Evolutionary conservation across 2,113 vertebrate species (phyloP).

Genomic region (Hystrix brachyura): DNA sequence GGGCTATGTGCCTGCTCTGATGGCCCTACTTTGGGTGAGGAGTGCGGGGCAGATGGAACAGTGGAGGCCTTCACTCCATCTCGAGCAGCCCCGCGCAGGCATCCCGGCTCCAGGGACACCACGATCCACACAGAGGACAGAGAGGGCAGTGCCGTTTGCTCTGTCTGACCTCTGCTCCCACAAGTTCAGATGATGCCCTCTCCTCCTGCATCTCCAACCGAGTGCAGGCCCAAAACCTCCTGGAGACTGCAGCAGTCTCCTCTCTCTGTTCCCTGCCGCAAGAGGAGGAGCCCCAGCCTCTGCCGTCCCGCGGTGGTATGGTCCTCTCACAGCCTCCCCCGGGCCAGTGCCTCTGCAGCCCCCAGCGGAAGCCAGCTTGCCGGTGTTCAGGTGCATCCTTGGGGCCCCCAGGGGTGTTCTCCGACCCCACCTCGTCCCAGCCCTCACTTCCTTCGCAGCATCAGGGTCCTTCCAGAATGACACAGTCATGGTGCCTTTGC

Average conservation of each 20-base stretch:
- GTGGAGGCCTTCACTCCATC: not conserved
- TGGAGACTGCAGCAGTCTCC: fast-evolving
- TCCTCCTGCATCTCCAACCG: not conserved
- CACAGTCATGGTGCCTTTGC: not conserved
- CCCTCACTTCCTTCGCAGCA: not conserved
- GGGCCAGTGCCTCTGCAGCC: not conserved
- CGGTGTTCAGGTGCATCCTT: not conserved
- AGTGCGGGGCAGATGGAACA: not conserved
- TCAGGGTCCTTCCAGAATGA: not conserved
- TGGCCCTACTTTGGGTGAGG: too few relatives aligned
- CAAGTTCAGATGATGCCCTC: fast-evolving
- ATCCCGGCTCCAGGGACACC: not conserved
- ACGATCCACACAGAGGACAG: not conserved
- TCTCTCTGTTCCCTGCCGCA: not conserved
- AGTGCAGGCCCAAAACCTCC: not conserved
- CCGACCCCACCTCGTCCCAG: not conserved
- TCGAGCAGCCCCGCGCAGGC: not conserved
- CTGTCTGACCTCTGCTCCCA: not conserved
- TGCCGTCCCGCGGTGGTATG: not conserved
- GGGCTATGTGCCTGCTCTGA: too few relatives aligned
- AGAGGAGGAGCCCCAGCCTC: fast-evolving
- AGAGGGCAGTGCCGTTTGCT: not conserved
- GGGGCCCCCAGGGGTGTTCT: not conserved
- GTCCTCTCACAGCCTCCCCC: too few relatives aligned
- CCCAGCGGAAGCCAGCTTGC: not conserved